A percentile compares a stretch with the other conserved stretches of the same genome.
These are phyloP conservation scores for Columba livia DNA, from an alignment of 2,113 vertebrate genomes.

Conservation along the genomic window DNA sequence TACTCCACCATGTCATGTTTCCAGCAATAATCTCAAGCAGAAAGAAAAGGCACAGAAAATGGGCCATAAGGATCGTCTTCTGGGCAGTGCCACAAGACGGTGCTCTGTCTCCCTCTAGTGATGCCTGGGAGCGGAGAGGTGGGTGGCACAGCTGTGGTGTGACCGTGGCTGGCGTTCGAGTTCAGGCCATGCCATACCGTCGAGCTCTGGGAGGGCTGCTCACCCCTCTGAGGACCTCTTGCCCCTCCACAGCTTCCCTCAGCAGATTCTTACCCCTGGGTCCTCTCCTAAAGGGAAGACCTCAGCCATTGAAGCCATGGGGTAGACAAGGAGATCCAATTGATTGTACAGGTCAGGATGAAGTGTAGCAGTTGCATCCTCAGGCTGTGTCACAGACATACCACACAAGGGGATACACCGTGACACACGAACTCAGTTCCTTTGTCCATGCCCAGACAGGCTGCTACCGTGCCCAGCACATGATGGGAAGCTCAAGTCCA, in stretches of 20 bases:
- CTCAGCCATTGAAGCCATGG: background rate
- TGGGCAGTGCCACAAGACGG: background rate
- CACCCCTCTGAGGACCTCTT: background rate
- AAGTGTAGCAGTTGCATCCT: background rate
- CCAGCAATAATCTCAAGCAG: background rate
- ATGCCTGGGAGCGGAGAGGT: background rate
- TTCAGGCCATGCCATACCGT: rapidly evolving
- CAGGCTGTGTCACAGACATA: background rate
- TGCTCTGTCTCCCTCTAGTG: constrained; percentile 53
- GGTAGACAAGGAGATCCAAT: background rate
- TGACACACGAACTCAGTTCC: background rate
- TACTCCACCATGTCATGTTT: background rate
- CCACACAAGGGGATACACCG: background rate
- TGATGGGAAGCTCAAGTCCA: background rate
- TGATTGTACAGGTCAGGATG: background rate
- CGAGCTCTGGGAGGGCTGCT: background rate
- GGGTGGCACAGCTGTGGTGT: rapidly evolving
- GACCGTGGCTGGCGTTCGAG: rapidly evolving
- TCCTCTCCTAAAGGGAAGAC: background rate
- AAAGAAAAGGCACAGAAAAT: background rate
- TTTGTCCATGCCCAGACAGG: rapidly evolving
- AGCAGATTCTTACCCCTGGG: background rate
- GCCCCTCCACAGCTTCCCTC: background rate
- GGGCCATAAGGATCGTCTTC: background rate
- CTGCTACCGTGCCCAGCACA: background rate